A percentile compares a stretch with the other conserved stretches of the same genome.
phyloP scores from a whole-genome alignment of 2,888 invertebrate genomes.

The Chrysolina americana region DNA sequence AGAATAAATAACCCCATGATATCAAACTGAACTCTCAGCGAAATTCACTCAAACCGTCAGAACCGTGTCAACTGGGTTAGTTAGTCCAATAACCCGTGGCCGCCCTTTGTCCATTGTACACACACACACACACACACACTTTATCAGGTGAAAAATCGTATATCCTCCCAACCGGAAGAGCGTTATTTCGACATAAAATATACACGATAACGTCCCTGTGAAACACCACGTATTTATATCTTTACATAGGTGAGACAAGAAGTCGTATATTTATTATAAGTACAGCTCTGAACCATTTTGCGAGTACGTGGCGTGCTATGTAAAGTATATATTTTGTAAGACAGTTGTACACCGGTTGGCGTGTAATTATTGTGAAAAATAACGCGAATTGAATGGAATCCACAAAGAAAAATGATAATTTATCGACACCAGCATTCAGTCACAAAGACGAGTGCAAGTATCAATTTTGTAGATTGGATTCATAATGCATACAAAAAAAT shows the following conservation, averaged over 20 bases:
- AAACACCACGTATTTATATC: slow-evolving; percentile 25
- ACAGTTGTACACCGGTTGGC: slow-evolving; percentile 8
- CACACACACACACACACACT: background rate
- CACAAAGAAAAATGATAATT: background rate
- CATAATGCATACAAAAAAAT: background rate
- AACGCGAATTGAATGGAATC: slow-evolving; percentile 14
- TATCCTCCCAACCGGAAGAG: slow-evolving; percentile 25
- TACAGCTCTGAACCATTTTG: slow-evolving; percentile 22
- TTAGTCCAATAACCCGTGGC: background rate
- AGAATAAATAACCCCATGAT: too few relatives aligned
- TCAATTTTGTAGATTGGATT: background rate
- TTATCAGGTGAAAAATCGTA: slow-evolving; percentile 29
- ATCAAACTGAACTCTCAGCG: too few relatives aligned
- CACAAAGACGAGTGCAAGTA: slow-evolving; percentile 28
- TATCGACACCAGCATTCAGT: slow-evolving; percentile 32
- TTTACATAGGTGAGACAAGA: slow-evolving; percentile 24
- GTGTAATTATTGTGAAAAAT: slow-evolving; percentile 14
- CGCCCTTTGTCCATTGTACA: background rate
- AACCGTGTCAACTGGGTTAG: background rate
- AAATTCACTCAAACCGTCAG: too few relatives aligned
- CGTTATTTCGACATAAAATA: slow-evolving; percentile 25
- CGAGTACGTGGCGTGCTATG: slow-evolving; percentile 22
- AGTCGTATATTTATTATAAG: slow-evolving; percentile 29
- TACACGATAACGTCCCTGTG: slow-evolving; percentile 25
- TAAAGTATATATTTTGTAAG: slow-evolving; percentile 1